Conservation (phyloP, 2,113 vertebrate genomes). For the Pangasianodon hypophthalmus region DNA sequence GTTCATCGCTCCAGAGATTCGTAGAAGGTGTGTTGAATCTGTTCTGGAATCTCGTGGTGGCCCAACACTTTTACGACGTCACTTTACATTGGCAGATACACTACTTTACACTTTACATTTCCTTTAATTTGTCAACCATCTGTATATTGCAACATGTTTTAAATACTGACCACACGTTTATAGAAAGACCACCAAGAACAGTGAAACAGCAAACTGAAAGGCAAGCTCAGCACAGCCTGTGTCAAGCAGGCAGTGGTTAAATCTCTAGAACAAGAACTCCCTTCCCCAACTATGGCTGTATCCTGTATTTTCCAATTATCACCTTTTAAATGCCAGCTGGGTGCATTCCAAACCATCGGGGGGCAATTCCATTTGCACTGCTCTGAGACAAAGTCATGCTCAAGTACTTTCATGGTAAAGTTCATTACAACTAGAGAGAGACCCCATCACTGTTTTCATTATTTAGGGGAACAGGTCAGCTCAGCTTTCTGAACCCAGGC, state of each 20-base stretch:
- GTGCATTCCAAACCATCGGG: constrained; percentile 96
- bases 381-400: constrained; percentile 95
- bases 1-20: not conserved
- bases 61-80: not conserved
- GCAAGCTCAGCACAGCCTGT: constrained; percentile 40
- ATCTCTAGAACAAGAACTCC: constrained; percentile 68
- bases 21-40: not conserved
- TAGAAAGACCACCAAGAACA: not conserved
- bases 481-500: constrained; percentile 66
- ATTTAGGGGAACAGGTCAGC: constrained; percentile 71
- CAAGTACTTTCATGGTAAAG: constrained; percentile 95
- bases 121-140: not conserved
- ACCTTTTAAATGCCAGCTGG: constrained; percentile 99
- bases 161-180: not conserved
- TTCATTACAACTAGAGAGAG: constrained; percentile 84
- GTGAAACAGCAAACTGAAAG: not conserved
- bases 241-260: constrained; percentile 65
- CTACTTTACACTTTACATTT: too few relatives aligned
- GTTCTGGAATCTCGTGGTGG: not conserved
- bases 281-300: constrained; percentile 73
- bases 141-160: not conserved
- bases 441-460: constrained; percentile 54
- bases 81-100: not conserved
- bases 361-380: constrained; percentile 99
- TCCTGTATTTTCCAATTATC: constrained; percentile 99